A percentile compares a stretch with the other conserved stretches of the same genome.
These are phyloP conservation scores for Diaperis boleti DNA, from an alignment of 2,888 invertebrate genomes.

Conservation along the genomic window DNA sequence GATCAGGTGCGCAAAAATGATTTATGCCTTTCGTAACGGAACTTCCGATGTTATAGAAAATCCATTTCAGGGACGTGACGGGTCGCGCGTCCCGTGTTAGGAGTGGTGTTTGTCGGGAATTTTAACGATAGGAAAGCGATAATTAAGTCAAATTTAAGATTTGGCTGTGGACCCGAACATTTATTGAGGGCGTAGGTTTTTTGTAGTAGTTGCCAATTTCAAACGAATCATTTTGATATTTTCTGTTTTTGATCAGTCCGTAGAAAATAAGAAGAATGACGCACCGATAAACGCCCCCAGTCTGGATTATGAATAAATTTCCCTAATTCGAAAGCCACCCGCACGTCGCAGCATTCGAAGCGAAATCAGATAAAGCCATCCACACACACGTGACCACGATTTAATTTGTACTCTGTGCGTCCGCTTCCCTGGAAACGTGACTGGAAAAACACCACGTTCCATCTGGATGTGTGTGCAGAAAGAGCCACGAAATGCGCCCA, in stretches of 20 bases:
- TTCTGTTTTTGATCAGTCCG: too few relatives aligned
- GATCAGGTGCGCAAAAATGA: conserved; percentile 35
- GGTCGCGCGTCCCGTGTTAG: too few relatives aligned
- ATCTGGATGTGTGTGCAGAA: neutral
- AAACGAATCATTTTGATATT: too few relatives aligned
- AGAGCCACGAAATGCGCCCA: neutral
- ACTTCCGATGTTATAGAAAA: conserved; percentile 46
- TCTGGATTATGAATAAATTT: neutral
- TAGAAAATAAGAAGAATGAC: too few relatives aligned
- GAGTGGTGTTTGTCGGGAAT: too few relatives aligned
- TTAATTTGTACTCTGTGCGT: neutral
- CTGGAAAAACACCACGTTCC: neutral
- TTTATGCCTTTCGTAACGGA: conserved; percentile 41
- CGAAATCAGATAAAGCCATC: neutral
- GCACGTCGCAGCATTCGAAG: too few relatives aligned
- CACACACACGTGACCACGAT: neutral
- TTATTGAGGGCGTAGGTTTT: too few relatives aligned
- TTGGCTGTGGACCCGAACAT: too few relatives aligned
- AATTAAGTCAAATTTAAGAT: too few relatives aligned
- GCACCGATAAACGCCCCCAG: too few relatives aligned
- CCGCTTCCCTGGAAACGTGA: neutral
- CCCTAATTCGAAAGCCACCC: neutral
- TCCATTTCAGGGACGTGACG: conserved; percentile 46
- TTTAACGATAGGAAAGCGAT: too few relatives aligned
- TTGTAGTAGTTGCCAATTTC: too few relatives aligned